Evolutionary conservation across 2,797 vertebrate genomes (phyloP), one percentile per base, ranked within the genome.

Genomic region (Mus minutoides): DNA sequence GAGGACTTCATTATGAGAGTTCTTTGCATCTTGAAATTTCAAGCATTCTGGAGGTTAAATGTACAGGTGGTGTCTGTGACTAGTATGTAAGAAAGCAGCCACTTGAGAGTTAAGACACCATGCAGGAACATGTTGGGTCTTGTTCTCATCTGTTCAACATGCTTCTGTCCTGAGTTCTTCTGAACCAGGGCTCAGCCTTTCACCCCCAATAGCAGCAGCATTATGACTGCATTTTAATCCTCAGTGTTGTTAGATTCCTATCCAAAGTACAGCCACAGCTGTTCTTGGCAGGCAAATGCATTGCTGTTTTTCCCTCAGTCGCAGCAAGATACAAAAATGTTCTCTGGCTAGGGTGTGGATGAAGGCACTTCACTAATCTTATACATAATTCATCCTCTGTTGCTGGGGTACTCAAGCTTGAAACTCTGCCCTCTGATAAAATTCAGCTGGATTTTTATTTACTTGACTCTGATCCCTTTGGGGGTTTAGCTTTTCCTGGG

Each of bases 351-450:
- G 96, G 92, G 92, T 37, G 85, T 96, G 94, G 97, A 94, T 94
- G 95, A 95, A 97, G 96, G 92, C 94, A 93, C 96, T 96, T 96
- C 78, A 67, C 95, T 97, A 97, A 97, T 97, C 97, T 97, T 96
- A 95, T 77, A 86, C 95, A 96, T 97, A 97, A 98, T 96, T 97
- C 95, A 94, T 96, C 84, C 91, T 90, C 90, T 80, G 94, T 96
- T 97, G 92, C 93, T 96, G 86, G 91, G 92, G 94, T 95, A 95
- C 80, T 94, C 94, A 91, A 17, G 96, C 76, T 96, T 96, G 62
- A 97, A 98, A 95, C 89, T 97, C 96, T 92, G 88, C 96, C 82
- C 92, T 21, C 10, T 96, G 94, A 69, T 89, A 95, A 90, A 78
- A 92, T 97, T 95, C 88, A 84, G 76, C 75, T 92, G 19, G 77